Conservation (phyloP, 2,888 invertebrate genomes). For the Heliothis peltigera region DNA sequence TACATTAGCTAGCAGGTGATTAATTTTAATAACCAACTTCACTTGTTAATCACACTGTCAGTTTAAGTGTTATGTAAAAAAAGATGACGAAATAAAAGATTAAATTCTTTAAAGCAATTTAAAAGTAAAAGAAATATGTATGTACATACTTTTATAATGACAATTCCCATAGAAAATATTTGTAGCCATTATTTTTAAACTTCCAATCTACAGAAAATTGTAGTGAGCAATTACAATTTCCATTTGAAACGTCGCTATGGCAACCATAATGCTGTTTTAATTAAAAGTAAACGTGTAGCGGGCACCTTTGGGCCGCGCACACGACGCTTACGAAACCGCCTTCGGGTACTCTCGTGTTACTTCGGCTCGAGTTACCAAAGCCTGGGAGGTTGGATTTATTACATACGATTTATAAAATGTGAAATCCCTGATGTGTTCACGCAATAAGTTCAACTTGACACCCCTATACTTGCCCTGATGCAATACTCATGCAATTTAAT, state of each 20-base stretch:
- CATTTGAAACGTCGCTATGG: conserved; percentile 26
- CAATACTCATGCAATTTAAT: conserved; percentile 39
- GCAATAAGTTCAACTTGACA: conserved; percentile 51
- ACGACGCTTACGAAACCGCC: conserved; percentile 52
- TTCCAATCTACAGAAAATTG: conserved; percentile 40
- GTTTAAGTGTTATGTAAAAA: conserved; percentile 5
- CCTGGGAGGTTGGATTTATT: conserved; percentile 54
- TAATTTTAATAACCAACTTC: neutral
- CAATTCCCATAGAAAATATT: neutral
- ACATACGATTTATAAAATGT: conserved; percentile 56
- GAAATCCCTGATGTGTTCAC: conserved; percentile 53
- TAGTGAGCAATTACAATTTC: conserved; percentile 35
- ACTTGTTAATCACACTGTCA: conserved; percentile 3
- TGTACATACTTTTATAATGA: neutral
- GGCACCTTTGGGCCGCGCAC: conserved; percentile 26
- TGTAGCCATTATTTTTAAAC: conserved; percentile 16
- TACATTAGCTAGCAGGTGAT: neutral
- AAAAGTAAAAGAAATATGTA: neutral
- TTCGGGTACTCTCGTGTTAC: conserved; percentile 54
- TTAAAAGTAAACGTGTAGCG: conserved; percentile 51
- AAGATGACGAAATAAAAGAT: neutral
- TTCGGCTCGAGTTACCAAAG: conserved; percentile 49
- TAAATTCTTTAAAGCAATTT: neutral
- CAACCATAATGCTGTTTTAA: conserved; percentile 50
- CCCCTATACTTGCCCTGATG: conserved; percentile 38